Evolutionary conservation across 1,140 invertebrate species (phyloP), one percentile per base, ranked within the genome.

Genomic region (Ips nitidus): DNA sequence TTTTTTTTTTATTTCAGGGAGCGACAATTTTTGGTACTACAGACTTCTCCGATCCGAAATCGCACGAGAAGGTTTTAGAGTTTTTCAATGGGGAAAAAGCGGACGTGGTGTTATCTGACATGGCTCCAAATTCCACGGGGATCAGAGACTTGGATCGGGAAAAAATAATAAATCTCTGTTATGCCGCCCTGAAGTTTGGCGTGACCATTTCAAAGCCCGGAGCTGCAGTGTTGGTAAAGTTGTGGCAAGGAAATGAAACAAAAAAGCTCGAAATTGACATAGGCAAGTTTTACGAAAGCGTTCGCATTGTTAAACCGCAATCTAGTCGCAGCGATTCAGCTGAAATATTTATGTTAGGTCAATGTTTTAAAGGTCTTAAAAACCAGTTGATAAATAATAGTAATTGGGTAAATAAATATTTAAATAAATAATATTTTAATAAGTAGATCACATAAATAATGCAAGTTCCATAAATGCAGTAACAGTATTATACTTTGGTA

Each of bases 121-220:
- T 99, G 97, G 95, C 96, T 5, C 97, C 97, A 0, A 95, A 91
- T 82, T 91, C 94, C 0, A 89, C 91, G 2, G 96, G 96, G 2
- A 80, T 92, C 0, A 86, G 83, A 73, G 84, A 87, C 65, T 78
- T 95, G 59, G 95, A 98, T 77, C 92, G 95, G 76, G 90, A 92
- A 64, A 87, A 85, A 74, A 95, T 96, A 53, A 85, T 93, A 41
- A 83, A 85, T 41, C 82, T 98, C 4, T 90, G 88, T 70, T 91
- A 92, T 74, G 82, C 83, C 71, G 93, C 89, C 3, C 78, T 97
- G 1, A 85, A 88, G 74, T 98, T 98, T 84, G 89, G 94, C 0
- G 73, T 91, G 4, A 77, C 84, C 72, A 84, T 91, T 71, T 87
- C 91, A 4, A 84, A 83, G 59, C 76, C 81, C 37, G 85, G 88